phyloP scores from a whole-genome alignment of 2,888 invertebrate species.

The Abscondita cerata region DNA sequence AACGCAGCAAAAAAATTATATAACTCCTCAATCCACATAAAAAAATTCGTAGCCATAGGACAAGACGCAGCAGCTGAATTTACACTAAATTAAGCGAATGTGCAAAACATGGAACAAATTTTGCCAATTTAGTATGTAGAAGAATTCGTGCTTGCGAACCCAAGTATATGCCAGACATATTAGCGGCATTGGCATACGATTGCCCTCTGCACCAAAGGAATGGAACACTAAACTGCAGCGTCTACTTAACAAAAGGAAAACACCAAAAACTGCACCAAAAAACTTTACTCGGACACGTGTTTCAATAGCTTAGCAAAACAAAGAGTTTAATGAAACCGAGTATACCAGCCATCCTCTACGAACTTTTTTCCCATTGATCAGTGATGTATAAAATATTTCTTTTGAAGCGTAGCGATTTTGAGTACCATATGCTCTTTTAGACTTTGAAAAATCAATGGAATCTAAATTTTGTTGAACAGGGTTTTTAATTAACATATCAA shows the following conservation, averaged over 20 bases:
- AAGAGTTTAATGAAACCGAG: background rate
- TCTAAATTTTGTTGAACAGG: slow-evolving; percentile 4
- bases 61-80: background rate
- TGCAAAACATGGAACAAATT: too few species aligned
- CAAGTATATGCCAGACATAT: background rate
- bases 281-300: too few species aligned
- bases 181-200: background rate
- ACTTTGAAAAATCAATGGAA: background rate
- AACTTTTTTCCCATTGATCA: background rate
- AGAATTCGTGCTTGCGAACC: slow-evolving; percentile 2
- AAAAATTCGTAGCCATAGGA: background rate
- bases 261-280: too few species aligned
- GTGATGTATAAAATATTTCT: background rate
- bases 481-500: background rate
- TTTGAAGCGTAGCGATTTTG: background rate
- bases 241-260: too few species aligned
- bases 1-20: background rate
- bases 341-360: background rate
- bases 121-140: slow-evolving; percentile 4
- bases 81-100: background rate
- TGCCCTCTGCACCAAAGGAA: background rate
- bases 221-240: too few species aligned
- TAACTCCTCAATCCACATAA: background rate
- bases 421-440: background rate
- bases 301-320: too few species aligned